A percentile compares a stretch with the other conserved stretches of the same genome.
phyloP scores from a whole-genome alignment of 2,888 invertebrate genomes.

The Erebia epiphron region DNA sequence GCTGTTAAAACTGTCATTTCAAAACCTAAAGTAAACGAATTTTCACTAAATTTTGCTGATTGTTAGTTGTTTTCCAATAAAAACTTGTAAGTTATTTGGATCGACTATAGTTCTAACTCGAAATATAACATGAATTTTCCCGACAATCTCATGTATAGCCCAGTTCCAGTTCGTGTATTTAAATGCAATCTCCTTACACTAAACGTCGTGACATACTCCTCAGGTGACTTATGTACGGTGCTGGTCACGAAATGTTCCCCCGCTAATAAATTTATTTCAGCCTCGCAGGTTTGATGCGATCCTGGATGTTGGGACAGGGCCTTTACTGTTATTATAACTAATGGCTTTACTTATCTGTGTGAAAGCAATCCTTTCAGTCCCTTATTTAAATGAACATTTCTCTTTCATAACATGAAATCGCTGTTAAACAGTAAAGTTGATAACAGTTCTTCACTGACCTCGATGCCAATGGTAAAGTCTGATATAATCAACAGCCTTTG shows the following conservation, averaged over 20 bases:
- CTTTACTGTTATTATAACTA: conserved; percentile 37
- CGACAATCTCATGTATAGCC: background rate
- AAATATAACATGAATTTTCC: background rate
- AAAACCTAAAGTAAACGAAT: too few species aligned
- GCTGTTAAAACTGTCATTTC: too few species aligned
- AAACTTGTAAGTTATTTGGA: too few species aligned
- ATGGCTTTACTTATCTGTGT: conserved; percentile 27
- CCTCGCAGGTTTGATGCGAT: conserved; percentile 44
- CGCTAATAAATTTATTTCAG: conserved; percentile 49
- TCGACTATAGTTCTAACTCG: too few species aligned
- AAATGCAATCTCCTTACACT: conserved; percentile 43
- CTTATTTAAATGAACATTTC: background rate
- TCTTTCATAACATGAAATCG: background rate
- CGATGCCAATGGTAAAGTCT: background rate
- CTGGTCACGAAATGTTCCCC: conserved; percentile 52
- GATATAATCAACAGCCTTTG: too few species aligned
- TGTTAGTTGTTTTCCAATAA: too few species aligned
- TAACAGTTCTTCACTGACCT: too few species aligned
- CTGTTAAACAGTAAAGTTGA: too few species aligned
- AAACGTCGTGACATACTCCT: conserved; percentile 48
- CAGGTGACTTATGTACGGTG: conserved; percentile 50
- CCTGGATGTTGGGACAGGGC: conserved; percentile 36
- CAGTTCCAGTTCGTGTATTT: conserved; percentile 23
- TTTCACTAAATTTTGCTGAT: too few species aligned
- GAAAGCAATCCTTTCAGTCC: background rate